Evolutionary conservation across 2,113 vertebrate genomes (phyloP).

Genomic region (Ptilonorhynchus violaceus): DNA sequence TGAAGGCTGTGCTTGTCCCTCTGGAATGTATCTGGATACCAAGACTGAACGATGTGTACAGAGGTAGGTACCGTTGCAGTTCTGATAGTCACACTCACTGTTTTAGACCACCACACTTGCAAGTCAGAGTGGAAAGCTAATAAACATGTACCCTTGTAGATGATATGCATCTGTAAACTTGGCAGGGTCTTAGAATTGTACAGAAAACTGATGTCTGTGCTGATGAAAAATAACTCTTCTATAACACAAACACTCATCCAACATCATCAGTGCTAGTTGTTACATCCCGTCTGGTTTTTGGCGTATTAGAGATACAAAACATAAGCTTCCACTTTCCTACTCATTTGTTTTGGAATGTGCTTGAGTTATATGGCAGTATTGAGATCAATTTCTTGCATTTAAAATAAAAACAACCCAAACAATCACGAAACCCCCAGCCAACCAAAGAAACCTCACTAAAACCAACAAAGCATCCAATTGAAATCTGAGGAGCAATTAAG

Average conservation of each 20-base stretch:
- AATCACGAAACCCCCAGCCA: rapidly evolving
- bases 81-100: rapidly evolving
- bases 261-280: rapidly evolving
- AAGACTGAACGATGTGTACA: conserved; percentile 81
- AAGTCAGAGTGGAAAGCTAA: neutral
- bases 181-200: neutral
- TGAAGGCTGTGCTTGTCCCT: conserved; percentile 91
- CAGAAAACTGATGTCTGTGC: neutral
- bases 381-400: neutral
- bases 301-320: neutral
- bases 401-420: neutral
- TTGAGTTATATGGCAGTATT: neutral
- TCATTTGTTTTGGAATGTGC: neutral
- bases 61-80: conserved; percentile 55
- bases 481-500: neutral
- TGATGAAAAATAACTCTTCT: neutral
- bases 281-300: neutral
- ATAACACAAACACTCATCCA: neutral
- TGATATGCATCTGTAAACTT: neutral
- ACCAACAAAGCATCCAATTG: neutral
- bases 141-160: neutral
- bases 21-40: conserved; percentile 82
- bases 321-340: neutral
- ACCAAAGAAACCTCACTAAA: neutral
- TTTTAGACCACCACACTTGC: neutral